These are phyloP conservation scores for Campoletis raptor DNA, from an alignment of 2,888 invertebrate species.

Conservation along the genomic window DNA sequence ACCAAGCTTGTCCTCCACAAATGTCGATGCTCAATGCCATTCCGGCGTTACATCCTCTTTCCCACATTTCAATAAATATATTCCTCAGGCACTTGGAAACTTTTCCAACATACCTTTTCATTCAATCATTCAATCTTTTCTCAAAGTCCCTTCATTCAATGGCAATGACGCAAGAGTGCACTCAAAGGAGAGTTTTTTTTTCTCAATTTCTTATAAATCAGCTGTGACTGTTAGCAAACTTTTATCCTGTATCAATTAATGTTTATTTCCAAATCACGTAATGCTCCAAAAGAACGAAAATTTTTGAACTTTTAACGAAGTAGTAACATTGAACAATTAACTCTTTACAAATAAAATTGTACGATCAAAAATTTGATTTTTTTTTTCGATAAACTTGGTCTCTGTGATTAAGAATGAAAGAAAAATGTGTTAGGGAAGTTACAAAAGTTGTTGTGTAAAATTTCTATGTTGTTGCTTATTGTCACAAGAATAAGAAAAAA, in stretches of 20 bases:
- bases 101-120: not conserved
- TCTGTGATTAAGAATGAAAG: too few species aligned
- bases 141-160: not conserved
- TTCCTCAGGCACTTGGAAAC: not conserved
- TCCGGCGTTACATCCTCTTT: conserved; percentile 2
- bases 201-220: not conserved
- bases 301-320: too few species aligned
- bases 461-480: too few species aligned
- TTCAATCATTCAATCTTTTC: not conserved
- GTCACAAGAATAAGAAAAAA: not conserved
- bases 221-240: not conserved
- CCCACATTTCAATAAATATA: not conserved
- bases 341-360: too few species aligned
- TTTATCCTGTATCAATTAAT: too few species aligned
- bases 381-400: too few species aligned
- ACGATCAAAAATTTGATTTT: too few species aligned
- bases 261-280: too few species aligned
- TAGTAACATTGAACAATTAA: too few species aligned
- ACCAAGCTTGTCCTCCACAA: conserved; percentile 14
- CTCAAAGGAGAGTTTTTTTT: not conserved
- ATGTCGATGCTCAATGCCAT: not conserved
- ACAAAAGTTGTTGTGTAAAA: too few species aligned
- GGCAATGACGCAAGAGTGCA: not conserved
- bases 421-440: too few species aligned
- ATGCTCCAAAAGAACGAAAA: too few species aligned